phyloP scores from a whole-genome alignment of 2,113 vertebrate genomes.

The Panthera tigris region DNA sequence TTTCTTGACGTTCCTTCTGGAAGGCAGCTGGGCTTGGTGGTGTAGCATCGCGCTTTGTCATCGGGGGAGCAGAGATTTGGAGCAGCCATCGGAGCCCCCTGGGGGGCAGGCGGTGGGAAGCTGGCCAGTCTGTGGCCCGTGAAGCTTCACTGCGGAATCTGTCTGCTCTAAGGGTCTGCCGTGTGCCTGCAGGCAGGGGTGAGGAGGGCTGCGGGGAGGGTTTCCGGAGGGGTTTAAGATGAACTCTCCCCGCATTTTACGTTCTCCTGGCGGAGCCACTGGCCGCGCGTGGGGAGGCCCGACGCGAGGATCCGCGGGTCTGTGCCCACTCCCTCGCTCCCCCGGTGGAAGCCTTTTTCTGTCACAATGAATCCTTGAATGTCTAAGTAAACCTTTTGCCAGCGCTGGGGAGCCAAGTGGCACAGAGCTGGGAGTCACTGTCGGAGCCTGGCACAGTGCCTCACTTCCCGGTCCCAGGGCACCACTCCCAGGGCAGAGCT shows the following conservation, averaged over 20 bases:
- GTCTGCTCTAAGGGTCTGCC: not conserved
- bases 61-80: too few relatives aligned
- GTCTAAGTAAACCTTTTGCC: not conserved
- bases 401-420: not conserved
- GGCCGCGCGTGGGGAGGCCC: rapidly evolving
- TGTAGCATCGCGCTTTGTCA: not conserved
- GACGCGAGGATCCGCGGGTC: not conserved
- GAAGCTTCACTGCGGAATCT: too few relatives aligned
- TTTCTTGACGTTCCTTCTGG: not conserved
- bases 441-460: not conserved
- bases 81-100: rapidly evolving
- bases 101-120: too few relatives aligned
- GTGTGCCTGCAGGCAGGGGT: not conserved
- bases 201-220: not conserved
- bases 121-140: too few relatives aligned
- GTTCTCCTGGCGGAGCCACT: not conserved
- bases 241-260: not conserved
- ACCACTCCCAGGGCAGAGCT: not conserved
- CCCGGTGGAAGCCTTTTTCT: not conserved
- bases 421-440: not conserved
- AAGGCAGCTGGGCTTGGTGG: not conserved
- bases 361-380: not conserved
- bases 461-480: not conserved
- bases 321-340: not conserved
- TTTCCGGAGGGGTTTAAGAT: not conserved